These are phyloP conservation scores for Thunnus albacares DNA, from an alignment of 2,797 vertebrate genomes.

Conservation along the genomic window DNA sequence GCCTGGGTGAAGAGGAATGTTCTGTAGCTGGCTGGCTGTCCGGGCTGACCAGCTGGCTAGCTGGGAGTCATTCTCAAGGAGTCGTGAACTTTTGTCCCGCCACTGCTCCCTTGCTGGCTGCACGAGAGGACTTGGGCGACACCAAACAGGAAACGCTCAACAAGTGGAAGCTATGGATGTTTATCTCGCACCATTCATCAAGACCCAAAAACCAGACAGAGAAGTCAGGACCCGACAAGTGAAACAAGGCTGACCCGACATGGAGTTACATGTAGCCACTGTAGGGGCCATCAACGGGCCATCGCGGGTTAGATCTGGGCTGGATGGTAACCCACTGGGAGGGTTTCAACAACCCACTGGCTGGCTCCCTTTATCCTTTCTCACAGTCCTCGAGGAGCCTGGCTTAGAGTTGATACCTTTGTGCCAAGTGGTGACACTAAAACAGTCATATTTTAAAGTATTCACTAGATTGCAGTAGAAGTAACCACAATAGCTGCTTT, in stretches of 20 bases:
- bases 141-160: conserved; percentile 87
- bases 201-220: conserved; percentile 63
- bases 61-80: conserved; percentile 80
- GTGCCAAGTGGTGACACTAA: conserved; percentile 59
- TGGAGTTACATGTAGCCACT: conserved; percentile 28
- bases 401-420: conserved; percentile 38
- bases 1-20: conserved; percentile 80
- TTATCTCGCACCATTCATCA: conserved; percentile 84
- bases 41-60: conserved; percentile 72
- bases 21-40: conserved; percentile 65
- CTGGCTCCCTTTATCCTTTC: conserved; percentile 64
- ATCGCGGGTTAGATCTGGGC: conserved; percentile 58
- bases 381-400: conserved; percentile 70
- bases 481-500: conserved; percentile 44
- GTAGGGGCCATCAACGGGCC: conserved; percentile 31
- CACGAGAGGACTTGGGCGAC: conserved; percentile 82
- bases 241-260: conserved; percentile 47
- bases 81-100: conserved; percentile 86
- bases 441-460: conserved; percentile 47
- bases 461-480: conserved; percentile 36
- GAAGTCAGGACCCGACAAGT: conserved; percentile 45
- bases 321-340: conserved; percentile 52
- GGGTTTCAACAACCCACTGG: conserved; percentile 58
- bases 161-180: conserved; percentile 86
- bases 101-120: conserved; percentile 79